Evolutionary conservation across 2,888 invertebrate genomes (phyloP).

Genomic region (Cataglyphis livida): DNA sequence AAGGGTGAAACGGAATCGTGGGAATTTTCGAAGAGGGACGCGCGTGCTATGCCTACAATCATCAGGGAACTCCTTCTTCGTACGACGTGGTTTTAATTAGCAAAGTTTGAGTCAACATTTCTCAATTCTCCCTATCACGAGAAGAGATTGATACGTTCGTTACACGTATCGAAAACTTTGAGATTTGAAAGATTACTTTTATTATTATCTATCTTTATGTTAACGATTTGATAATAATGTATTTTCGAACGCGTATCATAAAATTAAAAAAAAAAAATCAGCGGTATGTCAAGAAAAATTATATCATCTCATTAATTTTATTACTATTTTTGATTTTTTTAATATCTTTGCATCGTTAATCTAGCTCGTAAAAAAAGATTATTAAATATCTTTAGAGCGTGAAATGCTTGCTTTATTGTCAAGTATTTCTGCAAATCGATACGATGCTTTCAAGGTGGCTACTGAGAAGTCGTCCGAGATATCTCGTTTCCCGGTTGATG

Average conservation of each 20-base stretch:
- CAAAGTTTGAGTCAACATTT: constrained; percentile 39
- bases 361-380: background rate
- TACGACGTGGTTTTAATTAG: constrained; percentile 32
- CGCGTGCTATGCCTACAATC: constrained; percentile 46
- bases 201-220: background rate
- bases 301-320: background rate
- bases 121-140: background rate
- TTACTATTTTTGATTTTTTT: background rate
- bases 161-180: background rate
- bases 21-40: constrained; percentile 58
- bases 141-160: background rate
- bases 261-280: background rate
- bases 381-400: background rate
- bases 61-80: constrained; percentile 2
- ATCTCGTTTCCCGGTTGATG: constrained; percentile 31
- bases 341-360: background rate
- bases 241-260: background rate
- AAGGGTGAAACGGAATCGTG: constrained; percentile 66
- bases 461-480: constrained; percentile 43
- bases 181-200: background rate
- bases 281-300: background rate
- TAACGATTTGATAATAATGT: background rate
- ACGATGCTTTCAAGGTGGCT: constrained; percentile 4
- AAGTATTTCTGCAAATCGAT: constrained; percentile 26
- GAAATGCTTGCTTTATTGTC: background rate